These are phyloP conservation scores for Strigops habroptila DNA, from an alignment of 2,113 vertebrate genomes.

Conservation along the genomic window DNA sequence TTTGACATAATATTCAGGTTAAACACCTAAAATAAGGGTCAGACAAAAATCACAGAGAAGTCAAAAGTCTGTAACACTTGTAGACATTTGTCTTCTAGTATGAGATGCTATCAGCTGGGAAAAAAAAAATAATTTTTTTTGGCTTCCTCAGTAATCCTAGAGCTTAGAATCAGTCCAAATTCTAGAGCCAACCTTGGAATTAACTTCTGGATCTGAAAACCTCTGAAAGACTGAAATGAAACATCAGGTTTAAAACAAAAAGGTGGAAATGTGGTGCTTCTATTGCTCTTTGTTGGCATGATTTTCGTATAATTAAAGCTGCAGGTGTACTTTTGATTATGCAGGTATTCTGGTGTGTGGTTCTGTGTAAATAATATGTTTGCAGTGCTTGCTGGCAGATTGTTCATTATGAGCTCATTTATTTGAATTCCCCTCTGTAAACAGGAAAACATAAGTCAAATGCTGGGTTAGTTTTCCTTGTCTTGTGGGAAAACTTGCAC, in stretches of 20 bases:
- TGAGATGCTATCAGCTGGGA: background rate
- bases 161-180: background rate
- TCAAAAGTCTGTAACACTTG: background rate
- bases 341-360: conserved; percentile 5
- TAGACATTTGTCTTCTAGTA: background rate
- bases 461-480: background rate
- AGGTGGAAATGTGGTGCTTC: background rate
- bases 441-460: background rate
- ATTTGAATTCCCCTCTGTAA: conserved; percentile 29
- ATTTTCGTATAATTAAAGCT: conserved; percentile 41
- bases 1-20: background rate
- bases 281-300: background rate
- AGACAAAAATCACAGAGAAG: background rate
- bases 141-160: background rate
- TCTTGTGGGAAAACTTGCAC: background rate
- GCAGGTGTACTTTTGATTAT: conserved; percentile 28
- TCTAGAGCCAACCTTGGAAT: background rate
- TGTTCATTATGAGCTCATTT: conserved; percentile 57
- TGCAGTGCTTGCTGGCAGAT: background rate
- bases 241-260: background rate
- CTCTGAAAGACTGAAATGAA: background rate
- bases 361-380: conserved; percentile 2
- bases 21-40: background rate
- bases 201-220: background rate
- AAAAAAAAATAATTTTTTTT: background rate